These are phyloP conservation scores for Noctua pronuba DNA, from an alignment of 2,888 invertebrate species.

Conservation along the genomic window DNA sequence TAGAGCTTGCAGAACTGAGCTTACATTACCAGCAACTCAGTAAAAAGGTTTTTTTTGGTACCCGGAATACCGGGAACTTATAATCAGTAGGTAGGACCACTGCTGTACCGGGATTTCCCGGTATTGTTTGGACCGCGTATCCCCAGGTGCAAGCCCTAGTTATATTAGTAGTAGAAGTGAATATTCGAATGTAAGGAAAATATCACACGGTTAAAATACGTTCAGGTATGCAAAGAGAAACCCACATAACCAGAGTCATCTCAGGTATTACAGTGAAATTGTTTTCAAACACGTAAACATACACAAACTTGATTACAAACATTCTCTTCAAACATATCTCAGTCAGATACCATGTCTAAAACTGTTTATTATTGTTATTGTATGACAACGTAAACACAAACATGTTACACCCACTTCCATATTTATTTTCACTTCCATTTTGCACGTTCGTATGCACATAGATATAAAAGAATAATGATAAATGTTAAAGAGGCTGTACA, in stretches of 20 bases:
- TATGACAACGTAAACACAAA: slow-evolving; percentile 33
- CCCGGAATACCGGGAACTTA: not conserved
- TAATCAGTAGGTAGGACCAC: not conserved
- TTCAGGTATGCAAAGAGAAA: slow-evolving; percentile 1
- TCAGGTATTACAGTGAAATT: slow-evolving; percentile 23
- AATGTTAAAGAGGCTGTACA: slow-evolving; percentile 57
- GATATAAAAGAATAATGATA: slow-evolving; percentile 75
- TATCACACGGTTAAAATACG: not conserved
- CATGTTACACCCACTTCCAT: slow-evolving; percentile 26
- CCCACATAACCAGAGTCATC: not conserved
- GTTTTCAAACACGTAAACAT: slow-evolving; percentile 28
- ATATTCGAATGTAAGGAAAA: not conserved
- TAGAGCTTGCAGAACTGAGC: not conserved
- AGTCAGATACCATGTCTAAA: slow-evolving; percentile 18
- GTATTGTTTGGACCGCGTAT: not conserved
- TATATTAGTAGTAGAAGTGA: not conserved
- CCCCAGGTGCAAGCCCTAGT: not conserved
- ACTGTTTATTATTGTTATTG: slow-evolving; percentile 42
- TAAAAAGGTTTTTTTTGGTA: not conserved
- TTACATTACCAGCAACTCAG: not conserved
- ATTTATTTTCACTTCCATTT: slow-evolving; percentile 54
- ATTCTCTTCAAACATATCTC: slow-evolving; percentile 22
- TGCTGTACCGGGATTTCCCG: not conserved
- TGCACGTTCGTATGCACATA: slow-evolving; percentile 66
- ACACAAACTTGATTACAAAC: slow-evolving; percentile 29